These are phyloP conservation scores for Ectemnius cavifrons DNA, from an alignment of 2,888 invertebrate species.

Conservation along the genomic window DNA sequence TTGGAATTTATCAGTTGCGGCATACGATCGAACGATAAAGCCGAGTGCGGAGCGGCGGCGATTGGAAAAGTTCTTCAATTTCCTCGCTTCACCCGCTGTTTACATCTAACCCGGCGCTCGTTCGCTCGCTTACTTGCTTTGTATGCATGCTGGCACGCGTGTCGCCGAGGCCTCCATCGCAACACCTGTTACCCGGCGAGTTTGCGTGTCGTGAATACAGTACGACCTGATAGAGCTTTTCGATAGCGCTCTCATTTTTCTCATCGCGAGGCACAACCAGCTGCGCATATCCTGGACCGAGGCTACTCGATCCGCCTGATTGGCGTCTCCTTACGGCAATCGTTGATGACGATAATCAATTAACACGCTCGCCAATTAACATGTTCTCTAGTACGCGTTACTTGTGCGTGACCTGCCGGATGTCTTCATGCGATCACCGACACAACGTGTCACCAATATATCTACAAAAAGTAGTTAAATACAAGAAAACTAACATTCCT, in stretches of 20 bases:
- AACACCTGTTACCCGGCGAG: constrained; percentile 52
- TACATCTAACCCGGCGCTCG: background rate
- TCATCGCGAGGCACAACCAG: background rate
- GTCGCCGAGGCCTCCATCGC: constrained; percentile 26
- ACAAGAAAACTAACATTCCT: too few relatives aligned
- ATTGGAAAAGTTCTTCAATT: constrained; percentile 24
- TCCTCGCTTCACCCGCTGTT: constrained; percentile 10
- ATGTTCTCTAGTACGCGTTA: too few relatives aligned
- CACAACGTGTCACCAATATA: too few relatives aligned
- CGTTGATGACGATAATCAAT: too few relatives aligned
- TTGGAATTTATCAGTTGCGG: constrained; percentile 32
- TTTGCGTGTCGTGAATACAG: constrained; percentile 51
- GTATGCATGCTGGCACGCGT: constrained; percentile 19
- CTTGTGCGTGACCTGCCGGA: too few relatives aligned
- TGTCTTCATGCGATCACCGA: too few relatives aligned
- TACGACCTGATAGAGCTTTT: constrained; percentile 42
- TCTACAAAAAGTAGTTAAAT: too few relatives aligned
- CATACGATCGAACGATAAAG: constrained; percentile 33
- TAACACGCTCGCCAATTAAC: too few relatives aligned
- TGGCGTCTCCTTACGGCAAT: constrained; percentile 8
- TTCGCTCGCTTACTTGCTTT: background rate
- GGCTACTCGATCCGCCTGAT: constrained; percentile 26
- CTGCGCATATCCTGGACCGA: constrained; percentile 30
- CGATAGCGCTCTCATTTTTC: constrained; percentile 34
- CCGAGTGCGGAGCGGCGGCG: constrained; percentile 16